phyloP scores from a whole-genome alignment of 2,113 vertebrate species.

The Nannobrachium achirus region DNA sequence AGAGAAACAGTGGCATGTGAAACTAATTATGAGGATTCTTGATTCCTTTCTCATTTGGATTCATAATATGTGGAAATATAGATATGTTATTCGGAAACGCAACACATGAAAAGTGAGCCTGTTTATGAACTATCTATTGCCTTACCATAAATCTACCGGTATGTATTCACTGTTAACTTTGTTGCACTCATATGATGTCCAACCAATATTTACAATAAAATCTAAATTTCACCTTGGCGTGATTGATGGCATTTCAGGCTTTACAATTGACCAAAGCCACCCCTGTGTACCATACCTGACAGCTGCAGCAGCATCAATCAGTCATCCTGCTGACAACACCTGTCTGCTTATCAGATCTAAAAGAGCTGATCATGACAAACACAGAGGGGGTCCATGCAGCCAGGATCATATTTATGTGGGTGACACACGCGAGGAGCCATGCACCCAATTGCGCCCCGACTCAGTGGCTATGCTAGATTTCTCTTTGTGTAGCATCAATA shows the following conservation, averaged over 20 bases:
- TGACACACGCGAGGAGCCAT: not conserved
- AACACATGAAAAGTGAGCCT: conserved; percentile 1
- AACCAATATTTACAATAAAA: not conserved
- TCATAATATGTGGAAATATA: conserved; percentile 51
- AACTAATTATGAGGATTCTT: conserved; percentile 74
- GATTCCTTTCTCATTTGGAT: conserved; percentile 64
- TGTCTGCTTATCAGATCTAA: conserved; percentile 21
- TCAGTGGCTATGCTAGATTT: not conserved
- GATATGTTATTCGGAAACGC: conserved; percentile 49
- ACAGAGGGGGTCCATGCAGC: conserved; percentile 11
- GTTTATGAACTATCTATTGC: not conserved
- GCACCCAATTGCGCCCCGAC: not conserved
- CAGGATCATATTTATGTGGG: conserved; percentile 28
- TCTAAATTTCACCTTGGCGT: not conserved
- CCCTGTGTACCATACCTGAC: conserved; percentile 41
- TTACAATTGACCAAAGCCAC: conserved; percentile 3
- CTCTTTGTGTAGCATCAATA: not conserved
- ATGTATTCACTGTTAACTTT: not conserved
- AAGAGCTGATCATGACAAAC: conserved; percentile 53
- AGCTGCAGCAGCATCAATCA: conserved; percentile 34
- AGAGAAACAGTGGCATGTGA: conserved; percentile 74
- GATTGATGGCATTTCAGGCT: conserved; percentile 3
- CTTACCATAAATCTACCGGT: not conserved
- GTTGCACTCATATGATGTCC: not conserved
- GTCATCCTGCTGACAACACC: conserved; percentile 32